These are phyloP conservation scores for Pogonomyrmex barbatus DNA, from an alignment of 1,140 invertebrate genomes.

Conservation along the genomic window DNA sequence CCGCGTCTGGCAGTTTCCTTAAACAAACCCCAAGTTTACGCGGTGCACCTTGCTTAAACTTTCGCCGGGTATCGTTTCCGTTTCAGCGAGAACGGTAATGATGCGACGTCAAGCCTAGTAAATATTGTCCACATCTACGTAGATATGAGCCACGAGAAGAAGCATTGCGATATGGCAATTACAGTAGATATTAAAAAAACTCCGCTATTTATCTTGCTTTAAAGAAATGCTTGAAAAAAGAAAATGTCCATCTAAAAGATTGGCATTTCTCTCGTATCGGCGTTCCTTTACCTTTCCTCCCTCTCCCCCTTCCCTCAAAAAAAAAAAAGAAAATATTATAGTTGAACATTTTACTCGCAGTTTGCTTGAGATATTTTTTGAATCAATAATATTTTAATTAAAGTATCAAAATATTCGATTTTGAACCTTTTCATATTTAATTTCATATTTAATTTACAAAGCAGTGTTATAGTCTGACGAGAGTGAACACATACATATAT, in stretches of 20 bases:
- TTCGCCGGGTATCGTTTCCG: conserved; percentile 26
- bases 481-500: not conserved
- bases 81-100: conserved; percentile 11
- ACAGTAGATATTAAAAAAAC: not conserved
- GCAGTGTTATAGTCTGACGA: not conserved
- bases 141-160: not conserved
- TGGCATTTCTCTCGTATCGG: not conserved
- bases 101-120: not conserved
- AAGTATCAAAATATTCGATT: not conserved
- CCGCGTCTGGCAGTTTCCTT: conserved; percentile 76
- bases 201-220: not conserved
- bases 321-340: not conserved
- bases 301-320: too few species aligned
- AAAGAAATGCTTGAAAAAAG: not conserved
- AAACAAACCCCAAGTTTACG: conserved; percentile 76
- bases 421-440: not conserved
- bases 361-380: not conserved
- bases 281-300: not conserved
- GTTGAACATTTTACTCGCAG: not conserved
- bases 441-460: conserved; percentile 15
- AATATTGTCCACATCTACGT: not conserved
- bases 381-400: not conserved
- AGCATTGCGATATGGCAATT: not conserved
- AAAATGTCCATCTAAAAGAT: not conserved
- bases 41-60: conserved; percentile 59